Evolutionary conservation across 2,113 vertebrate genomes (phyloP).

Genomic region (Aspidoscelis tigris): DNA sequence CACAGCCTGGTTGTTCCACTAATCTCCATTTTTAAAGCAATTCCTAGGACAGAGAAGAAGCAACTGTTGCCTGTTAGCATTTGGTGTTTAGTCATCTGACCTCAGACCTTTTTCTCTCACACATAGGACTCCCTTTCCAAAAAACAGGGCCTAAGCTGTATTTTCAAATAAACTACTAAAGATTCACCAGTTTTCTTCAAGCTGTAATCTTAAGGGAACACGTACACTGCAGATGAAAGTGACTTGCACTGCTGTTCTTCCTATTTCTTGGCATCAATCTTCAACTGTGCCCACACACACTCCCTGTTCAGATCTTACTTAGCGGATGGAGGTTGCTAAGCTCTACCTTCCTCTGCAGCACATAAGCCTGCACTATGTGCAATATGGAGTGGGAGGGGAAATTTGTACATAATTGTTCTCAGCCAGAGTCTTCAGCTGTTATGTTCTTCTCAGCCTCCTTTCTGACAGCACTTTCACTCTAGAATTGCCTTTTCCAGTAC

Average conservation of each 20-base stretch:
- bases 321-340: constrained; percentile 1
- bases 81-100: neutral
- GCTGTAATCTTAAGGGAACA: neutral
- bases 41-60: neutral
- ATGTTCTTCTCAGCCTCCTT: constrained; percentile 4
- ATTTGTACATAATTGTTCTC: neutral
- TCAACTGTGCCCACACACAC: neutral
- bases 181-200: neutral
- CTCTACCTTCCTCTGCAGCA: neutral
- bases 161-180: neutral
- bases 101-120: neutral
- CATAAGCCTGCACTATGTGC: neutral
- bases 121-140: neutral
- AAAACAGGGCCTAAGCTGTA: neutral
- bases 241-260: neutral
- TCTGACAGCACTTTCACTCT: neutral
- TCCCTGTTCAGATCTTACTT: constrained; percentile 5
- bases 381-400: neutral
- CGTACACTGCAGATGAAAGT: neutral
- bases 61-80: neutral
- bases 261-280: neutral
- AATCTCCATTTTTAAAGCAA: neutral
- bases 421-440: constrained; percentile 6
- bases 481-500: neutral
- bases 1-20: too few relatives aligned